Base-by-base conservation (phyloP, 2,797 vertebrate species). In the Podarcis siculus region DNA sequence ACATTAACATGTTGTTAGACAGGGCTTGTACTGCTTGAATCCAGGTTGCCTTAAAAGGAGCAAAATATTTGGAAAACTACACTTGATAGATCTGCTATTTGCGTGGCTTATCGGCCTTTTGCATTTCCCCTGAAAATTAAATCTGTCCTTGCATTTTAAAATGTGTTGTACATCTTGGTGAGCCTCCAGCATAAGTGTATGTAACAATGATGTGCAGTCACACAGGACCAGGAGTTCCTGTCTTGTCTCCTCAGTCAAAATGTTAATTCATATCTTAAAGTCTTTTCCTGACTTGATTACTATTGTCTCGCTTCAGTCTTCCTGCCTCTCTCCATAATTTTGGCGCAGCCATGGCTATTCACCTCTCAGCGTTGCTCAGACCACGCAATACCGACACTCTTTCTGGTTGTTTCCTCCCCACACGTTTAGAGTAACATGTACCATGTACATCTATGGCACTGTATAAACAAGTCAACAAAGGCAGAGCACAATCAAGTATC, bases 71-170 rank as follows among this genome's bases (percentile, higher is more conserved):
- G 61, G 79, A 35, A 91, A 79, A 42, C 7, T 69, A 10, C 27
- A 87, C 13, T 73, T 83, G 72, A 42, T 39, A 82, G 21, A 64
- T 0, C 30, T 35, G 5, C 10, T 55, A 4, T 72, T 13, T 1
- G 67, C 83, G 69, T 90, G 75, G 35, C 82, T 87, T 87, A 80
- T 90, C 4, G 8, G 27, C 64, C 89, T 91, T 91, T 64, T 23
- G 78, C 13, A 55, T 15, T 55, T 4, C 49, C 49, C 49, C 49
- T 55, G 49, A 15, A 15, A 55, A 55, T 55, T 55, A 55, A 55
- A 78, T 49, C 2, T 49, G 8, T 8, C 5, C 7, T 76, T 76
- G 23, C 3, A 76, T 81, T 79, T 79, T 79, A 15, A n/a, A n/a
- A 17, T 55, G 23, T 15, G 27, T 64, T 39, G 32, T 9, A 66